Percentiles rank a stretch among this genome's conserved stretches.
These are phyloP conservation scores for Chaetura pelagica DNA, from an alignment of 2,113 vertebrate species.

Conservation along the genomic window DNA sequence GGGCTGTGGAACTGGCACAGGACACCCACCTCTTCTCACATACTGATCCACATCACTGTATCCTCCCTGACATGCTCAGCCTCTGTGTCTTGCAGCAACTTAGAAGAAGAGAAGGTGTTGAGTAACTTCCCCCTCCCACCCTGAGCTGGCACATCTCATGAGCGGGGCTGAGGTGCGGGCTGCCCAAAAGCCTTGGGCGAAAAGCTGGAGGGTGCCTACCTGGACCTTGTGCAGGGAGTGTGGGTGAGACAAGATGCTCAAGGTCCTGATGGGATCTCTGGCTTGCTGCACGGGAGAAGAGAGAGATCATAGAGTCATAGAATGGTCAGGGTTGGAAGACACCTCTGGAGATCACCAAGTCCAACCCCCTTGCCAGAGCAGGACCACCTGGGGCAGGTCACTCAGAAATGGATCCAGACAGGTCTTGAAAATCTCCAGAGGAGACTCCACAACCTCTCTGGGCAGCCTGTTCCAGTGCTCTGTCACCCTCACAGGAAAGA, in stretches of 20 bases:
- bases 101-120: background rate
- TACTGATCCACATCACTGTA: background rate
- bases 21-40: background rate
- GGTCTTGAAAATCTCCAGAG: too few relatives aligned
- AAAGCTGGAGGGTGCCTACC: slow-evolving; percentile 39
- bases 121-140: background rate
- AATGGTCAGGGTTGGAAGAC: too few relatives aligned
- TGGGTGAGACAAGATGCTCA: slow-evolving; percentile 70
- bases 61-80: background rate
- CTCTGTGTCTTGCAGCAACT: background rate
- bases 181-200: background rate
- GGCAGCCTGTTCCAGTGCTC: too few relatives aligned
- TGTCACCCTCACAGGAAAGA: too few relatives aligned
- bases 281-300: slow-evolving; percentile 64
- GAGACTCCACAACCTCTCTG: too few relatives aligned
- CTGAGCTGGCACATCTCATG: background rate
- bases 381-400: too few relatives aligned
- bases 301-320: background rate
- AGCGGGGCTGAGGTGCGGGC: too few relatives aligned
- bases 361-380: too few relatives aligned
- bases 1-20: background rate
- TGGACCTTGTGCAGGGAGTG: slow-evolving; percentile 54
- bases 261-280: slow-evolving; percentile 65
- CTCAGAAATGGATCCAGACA: too few relatives aligned
- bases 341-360: too few relatives aligned